Evolutionary conservation across 2,888 invertebrate species (phyloP).

Genomic region (Malthinus seriepunctatus): DNA sequence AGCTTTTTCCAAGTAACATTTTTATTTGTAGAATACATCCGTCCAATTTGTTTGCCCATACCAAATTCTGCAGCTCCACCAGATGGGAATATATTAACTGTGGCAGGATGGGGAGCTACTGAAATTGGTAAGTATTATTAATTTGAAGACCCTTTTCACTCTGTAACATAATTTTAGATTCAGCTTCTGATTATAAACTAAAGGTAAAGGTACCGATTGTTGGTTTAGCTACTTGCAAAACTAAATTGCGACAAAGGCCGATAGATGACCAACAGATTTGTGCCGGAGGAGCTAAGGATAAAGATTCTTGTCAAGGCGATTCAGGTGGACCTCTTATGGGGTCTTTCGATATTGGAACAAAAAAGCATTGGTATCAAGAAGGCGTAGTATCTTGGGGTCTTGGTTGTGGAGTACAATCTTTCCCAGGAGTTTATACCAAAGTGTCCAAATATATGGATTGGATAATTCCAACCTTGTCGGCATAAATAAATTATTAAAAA

Average conservation of each 20-base stretch:
- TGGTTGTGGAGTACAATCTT: conserved; percentile 72
- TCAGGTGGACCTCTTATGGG: conserved; percentile 72
- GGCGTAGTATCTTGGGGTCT: conserved; percentile 87
- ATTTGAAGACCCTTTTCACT: not conserved
- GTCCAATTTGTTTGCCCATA: conserved; percentile 61
- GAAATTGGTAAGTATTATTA: conserved; percentile 22
- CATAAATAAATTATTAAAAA: not conserved
- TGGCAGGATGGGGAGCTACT: conserved; percentile 12
- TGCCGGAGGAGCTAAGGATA: conserved; percentile 46
- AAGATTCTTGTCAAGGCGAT: conserved; percentile 76
- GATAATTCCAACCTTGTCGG: conserved; percentile 60
- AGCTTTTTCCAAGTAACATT: not conserved
- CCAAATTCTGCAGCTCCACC: conserved; percentile 15
- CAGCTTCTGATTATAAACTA: conserved; percentile 16
- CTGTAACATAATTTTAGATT: conserved; percentile 7
- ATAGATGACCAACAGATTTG: conserved; percentile 45
- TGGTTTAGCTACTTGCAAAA: conserved; percentile 8
- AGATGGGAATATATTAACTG: not conserved
- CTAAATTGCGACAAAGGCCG: not conserved
- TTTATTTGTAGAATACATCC: conserved; percentile 51
- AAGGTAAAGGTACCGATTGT: conserved; percentile 29
- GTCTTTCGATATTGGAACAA: not conserved
- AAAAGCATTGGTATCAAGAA: conserved; percentile 40
- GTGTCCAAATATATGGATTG: conserved; percentile 74
- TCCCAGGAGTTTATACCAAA: conserved; percentile 75